Evolutionary conservation across 2,797 vertebrate species (phyloP).

Genomic region (Remorina albescens): DNA sequence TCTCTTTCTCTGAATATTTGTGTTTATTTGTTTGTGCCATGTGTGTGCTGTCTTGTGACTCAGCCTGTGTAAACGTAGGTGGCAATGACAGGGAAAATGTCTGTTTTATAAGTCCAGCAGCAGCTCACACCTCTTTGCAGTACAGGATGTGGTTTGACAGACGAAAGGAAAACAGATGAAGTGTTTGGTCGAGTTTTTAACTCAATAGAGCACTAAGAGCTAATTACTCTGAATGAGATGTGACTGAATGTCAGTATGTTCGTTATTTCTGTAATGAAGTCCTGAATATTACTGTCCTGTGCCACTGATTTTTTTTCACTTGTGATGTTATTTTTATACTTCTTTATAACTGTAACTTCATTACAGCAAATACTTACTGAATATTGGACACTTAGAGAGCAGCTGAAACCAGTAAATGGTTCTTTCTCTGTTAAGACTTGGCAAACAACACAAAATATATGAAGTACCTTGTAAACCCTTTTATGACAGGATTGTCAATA

Average conservation of each 20-base stretch:
- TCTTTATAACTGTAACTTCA: neutral
- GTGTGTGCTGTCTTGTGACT: conserved; percentile 74
- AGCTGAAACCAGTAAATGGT: neutral
- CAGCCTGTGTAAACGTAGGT: conserved; percentile 81
- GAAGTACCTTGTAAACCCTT: conserved; percentile 5
- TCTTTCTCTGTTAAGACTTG: neutral
- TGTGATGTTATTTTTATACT: neutral
- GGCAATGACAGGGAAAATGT: conserved; percentile 57
- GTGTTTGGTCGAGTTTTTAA: conserved; percentile 18
- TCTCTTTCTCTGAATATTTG: neutral
- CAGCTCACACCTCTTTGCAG: neutral
- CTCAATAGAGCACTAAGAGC: neutral
- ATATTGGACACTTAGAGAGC: neutral
- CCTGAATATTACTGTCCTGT: neutral
- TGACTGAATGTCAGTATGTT: neutral
- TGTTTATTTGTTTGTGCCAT: conserved; percentile 21
- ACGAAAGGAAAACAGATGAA: neutral
- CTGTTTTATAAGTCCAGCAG: conserved; percentile 46
- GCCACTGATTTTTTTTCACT: neutral
- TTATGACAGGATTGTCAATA: conserved; percentile 45
- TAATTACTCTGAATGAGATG: conserved; percentile 14
- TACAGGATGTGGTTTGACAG: conserved; percentile 39
- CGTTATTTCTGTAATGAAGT: conserved; percentile 6
- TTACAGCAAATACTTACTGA: neutral
- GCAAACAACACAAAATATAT: neutral